A percentile compares a stretch with the other conserved stretches of the same genome.
phyloP scores from a whole-genome alignment of 1,140 invertebrate genomes.

The Drusus annulatus region DNA sequence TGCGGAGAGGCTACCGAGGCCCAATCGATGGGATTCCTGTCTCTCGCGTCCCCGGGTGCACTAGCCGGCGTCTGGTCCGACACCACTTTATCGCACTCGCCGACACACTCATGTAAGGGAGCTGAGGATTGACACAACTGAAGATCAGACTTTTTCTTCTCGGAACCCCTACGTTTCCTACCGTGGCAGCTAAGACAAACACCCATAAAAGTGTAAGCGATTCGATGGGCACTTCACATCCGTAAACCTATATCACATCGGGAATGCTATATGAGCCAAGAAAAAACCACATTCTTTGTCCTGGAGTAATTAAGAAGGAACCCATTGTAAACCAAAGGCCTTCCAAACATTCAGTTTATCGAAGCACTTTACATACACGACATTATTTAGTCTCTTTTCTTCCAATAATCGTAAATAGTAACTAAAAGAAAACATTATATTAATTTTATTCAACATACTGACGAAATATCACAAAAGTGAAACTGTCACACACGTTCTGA shows the following conservation, averaged over 20 bases:
- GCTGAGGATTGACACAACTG: conserved; percentile 41
- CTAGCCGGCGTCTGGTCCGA: conserved; percentile 46
- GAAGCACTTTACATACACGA: conserved; percentile 25
- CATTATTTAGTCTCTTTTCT: conserved; percentile 36
- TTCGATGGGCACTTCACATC: conserved; percentile 63
- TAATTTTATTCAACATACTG: conserved; percentile 50
- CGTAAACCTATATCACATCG: conserved; percentile 60
- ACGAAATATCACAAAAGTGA: conserved; percentile 48
- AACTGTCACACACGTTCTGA: conserved; percentile 52
- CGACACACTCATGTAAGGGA: conserved; percentile 46
- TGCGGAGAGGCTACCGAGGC: conserved; percentile 55
- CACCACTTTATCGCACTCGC: conserved; percentile 43
- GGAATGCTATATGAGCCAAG: conserved; percentile 39
- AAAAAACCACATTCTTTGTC: conserved; percentile 50
- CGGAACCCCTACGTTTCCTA: conserved; percentile 68
- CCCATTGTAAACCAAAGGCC: conserved; percentile 43
- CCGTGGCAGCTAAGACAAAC: conserved; percentile 71
- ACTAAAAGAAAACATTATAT: conserved; percentile 40
- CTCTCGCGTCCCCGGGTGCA: conserved; percentile 55
- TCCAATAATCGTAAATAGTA: conserved; percentile 38
- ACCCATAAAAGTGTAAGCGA: conserved; percentile 70
- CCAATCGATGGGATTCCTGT: conserved; percentile 44
- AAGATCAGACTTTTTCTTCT: conserved; percentile 61
- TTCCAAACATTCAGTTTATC: conserved; percentile 42
- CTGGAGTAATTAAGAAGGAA: conserved; percentile 46